Evolutionary conservation across 1,140 invertebrate species (phyloP).

Genomic region (Sycophila sp.): DNA sequence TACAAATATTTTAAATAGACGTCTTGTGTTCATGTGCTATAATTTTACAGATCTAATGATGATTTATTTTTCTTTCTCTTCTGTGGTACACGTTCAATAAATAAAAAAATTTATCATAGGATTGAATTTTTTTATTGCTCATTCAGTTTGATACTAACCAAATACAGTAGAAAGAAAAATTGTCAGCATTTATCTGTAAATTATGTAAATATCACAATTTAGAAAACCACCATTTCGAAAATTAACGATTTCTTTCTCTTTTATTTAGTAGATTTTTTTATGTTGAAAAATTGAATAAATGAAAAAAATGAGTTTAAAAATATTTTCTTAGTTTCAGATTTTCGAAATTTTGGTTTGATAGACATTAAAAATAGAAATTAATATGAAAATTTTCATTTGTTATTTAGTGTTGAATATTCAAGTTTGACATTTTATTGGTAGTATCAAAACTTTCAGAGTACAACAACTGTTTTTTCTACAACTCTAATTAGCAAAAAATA

Average conservation of each 20-base stretch:
- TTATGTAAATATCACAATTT: constrained; percentile 18
- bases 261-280: not conserved
- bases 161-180: not conserved
- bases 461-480: no score
- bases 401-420: no score
- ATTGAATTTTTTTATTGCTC: no score
- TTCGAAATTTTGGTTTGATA: constrained; percentile 21
- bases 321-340: constrained; percentile 24
- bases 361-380: not conserved
- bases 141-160: not conserved
- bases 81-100: no score
- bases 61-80: not conserved
- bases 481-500: no score
- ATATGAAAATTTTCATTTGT: no score
- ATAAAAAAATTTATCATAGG: no score
- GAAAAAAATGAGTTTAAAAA: no score
- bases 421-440: no score
- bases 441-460: no score
- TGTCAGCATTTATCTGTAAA: constrained; percentile 25
- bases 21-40: not conserved
- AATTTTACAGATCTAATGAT: constrained; percentile 26
- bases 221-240: constrained; percentile 34
- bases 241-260: constrained; percentile 13
- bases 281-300: no score
- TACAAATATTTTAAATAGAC: constrained; percentile 7